phyloP scores from a whole-genome alignment of 2,888 invertebrate genomes.

The Acleris emargana region DNA sequence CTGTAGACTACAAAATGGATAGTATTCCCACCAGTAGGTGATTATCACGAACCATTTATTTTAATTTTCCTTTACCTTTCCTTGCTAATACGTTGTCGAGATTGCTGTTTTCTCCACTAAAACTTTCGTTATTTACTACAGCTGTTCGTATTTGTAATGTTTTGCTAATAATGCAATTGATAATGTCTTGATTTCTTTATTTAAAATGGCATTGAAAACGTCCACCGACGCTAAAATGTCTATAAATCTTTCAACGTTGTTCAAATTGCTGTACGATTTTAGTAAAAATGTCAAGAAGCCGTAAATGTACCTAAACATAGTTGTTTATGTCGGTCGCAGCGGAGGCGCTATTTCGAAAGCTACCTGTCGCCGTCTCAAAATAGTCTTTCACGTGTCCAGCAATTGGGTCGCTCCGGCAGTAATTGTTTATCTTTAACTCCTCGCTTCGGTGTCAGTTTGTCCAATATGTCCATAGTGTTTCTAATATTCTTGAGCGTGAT shows the following conservation, averaged over 20 bases:
- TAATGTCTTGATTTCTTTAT: neutral
- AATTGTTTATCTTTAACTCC: conserved; percentile 74
- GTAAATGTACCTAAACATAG: conserved; percentile 32
- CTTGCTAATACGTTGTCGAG: neutral
- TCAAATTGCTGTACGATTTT: conserved; percentile 28
- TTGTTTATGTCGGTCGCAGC: conserved; percentile 44
- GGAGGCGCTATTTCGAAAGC: conserved; percentile 64
- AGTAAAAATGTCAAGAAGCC: conserved; percentile 29
- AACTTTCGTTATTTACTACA: too few species aligned
- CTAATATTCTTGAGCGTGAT: too few species aligned
- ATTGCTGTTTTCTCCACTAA: too few species aligned
- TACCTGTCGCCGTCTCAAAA: conserved; percentile 73
- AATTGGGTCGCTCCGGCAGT: conserved; percentile 74
- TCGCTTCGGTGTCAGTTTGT: conserved; percentile 57
- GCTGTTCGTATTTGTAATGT: too few species aligned
- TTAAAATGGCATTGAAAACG: neutral
- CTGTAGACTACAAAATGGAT: conserved; percentile 23
- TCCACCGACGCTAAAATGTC: conserved; percentile 15
- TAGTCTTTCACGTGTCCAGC: conserved; percentile 66
- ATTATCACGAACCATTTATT: conserved; percentile 16
- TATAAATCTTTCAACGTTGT: conserved; percentile 23
- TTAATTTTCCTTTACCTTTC: neutral
- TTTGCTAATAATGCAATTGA: too few species aligned
- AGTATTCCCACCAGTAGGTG: conserved; percentile 11
- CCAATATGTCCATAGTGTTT: conserved; percentile 38